A percentile compares a stretch with the other conserved stretches of the same genome.
phyloP scores from a whole-genome alignment of 2,113 vertebrate species.

The Podiceps cristatus region DNA sequence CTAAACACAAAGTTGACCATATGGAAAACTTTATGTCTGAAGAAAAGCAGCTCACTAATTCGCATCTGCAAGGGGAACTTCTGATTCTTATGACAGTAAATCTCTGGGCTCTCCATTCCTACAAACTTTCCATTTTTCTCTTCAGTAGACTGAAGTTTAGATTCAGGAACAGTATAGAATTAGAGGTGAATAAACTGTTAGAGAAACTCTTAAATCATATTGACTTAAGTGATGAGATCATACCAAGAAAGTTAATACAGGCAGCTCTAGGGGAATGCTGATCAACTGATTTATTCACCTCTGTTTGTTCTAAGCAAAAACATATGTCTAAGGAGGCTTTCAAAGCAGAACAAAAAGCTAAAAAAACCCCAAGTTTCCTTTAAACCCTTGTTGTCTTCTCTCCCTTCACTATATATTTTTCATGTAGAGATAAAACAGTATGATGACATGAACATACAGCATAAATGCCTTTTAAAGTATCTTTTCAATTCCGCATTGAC shows the following conservation, averaged over 20 bases:
- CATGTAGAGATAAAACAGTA: neutral
- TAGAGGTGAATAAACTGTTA: constrained; percentile 74
- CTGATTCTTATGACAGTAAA: constrained; percentile 29
- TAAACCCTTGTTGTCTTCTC: neutral
- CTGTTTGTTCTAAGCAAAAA: constrained; percentile 74
- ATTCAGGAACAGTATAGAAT: constrained; percentile 65
- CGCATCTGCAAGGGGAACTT: neutral
- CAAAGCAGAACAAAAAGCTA: constrained; percentile 33
- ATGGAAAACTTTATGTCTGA: neutral
- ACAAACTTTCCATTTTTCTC: constrained; percentile 31
- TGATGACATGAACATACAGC: neutral
- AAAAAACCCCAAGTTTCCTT: neutral
- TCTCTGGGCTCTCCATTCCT: neutral
- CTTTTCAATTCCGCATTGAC: neutral
- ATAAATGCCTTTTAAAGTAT: neutral
- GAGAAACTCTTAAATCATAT: constrained; percentile 76
- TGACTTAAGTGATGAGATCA: constrained; percentile 75
- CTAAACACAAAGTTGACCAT: neutral
- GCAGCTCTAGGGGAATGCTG: constrained; percentile 37
- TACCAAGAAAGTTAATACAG: constrained; percentile 76
- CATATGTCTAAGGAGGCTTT: constrained; percentile 64
- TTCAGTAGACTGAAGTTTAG: constrained; percentile 53
- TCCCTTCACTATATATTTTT: neutral
- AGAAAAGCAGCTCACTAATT: neutral
- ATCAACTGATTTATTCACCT: constrained; percentile 73